phyloP scores from a whole-genome alignment of 2,113 vertebrate genomes.

The Patagioenas fasciata region DNA sequence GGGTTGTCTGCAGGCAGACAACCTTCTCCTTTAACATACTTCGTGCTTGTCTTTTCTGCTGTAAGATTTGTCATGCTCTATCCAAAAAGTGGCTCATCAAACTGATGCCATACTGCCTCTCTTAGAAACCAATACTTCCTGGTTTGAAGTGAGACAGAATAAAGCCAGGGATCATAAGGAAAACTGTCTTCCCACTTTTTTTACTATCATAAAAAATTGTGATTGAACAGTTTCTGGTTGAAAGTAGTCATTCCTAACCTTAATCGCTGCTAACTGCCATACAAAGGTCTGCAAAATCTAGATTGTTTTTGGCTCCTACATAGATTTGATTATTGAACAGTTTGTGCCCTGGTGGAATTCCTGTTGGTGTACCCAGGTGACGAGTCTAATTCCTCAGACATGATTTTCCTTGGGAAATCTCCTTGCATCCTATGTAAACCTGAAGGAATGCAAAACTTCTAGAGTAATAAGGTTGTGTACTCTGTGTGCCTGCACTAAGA shows the following conservation, averaged over 20 bases:
- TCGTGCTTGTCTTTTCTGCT: not conserved
- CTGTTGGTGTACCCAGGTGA: not conserved
- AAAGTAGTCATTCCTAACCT: not conserved
- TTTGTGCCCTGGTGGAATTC: not conserved
- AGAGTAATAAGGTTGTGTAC: not conserved
- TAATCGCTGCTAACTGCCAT: not conserved
- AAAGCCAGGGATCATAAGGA: not conserved
- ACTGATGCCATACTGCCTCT: not conserved
- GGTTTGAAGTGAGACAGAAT: not conserved
- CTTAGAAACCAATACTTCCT: not conserved
- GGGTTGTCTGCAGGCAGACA: not conserved
- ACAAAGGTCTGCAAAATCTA: not conserved
- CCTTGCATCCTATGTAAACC: not conserved
- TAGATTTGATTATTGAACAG: not conserved
- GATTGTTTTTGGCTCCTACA: not conserved
- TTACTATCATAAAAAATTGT: not conserved
- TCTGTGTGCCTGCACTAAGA: not conserved
- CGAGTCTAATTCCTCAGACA: not conserved
- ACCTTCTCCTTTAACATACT: not conserved
- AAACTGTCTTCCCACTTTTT: not conserved
- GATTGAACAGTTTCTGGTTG: not conserved
- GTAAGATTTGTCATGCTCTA: not conserved
- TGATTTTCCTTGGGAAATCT: not conserved
- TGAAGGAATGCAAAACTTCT: not conserved
- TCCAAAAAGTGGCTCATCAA: not conserved